Evolutionary conservation across 2,797 vertebrate species (phyloP).

Genomic region (Dipus sagitta): DNA sequence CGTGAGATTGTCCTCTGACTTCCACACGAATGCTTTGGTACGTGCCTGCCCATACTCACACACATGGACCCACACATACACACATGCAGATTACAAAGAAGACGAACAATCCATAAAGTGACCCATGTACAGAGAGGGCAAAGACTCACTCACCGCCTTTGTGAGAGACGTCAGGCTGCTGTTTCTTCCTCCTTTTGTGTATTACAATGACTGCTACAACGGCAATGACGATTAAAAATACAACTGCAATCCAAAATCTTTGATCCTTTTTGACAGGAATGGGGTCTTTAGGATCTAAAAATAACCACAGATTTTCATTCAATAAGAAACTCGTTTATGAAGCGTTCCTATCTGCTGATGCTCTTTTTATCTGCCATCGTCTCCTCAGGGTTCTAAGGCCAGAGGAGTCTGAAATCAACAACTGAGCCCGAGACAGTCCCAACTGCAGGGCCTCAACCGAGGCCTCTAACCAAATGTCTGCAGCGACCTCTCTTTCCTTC

Average conservation of each 20-base stretch:
- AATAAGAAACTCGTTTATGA: constrained; percentile 36
- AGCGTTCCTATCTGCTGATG: constrained; percentile 27
- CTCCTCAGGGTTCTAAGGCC: neutral
- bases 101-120: neutral
- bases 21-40: too few species aligned
- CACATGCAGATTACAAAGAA: too few species aligned
- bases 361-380: constrained; percentile 16
- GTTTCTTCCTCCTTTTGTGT: constrained; percentile 29
- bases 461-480: constrained; percentile 19
- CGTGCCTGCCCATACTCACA: too few species aligned
- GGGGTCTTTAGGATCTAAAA: constrained; percentile 57
- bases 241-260: neutral
- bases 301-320: constrained; percentile 68
- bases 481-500: neutral
- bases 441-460: neutral
- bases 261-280: accelerated
- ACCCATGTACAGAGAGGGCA: neutral
- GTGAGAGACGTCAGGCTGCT: neutral
- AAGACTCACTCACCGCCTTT: constrained; percentile 68
- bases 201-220: accelerated
- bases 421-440: neutral
- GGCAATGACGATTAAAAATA: accelerated
- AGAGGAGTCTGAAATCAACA: constrained; percentile 25
- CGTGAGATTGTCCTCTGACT: too few species aligned
- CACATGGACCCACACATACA: too few species aligned